A percentile compares a stretch with the other conserved stretches of the same genome.
These are phyloP conservation scores for Ferdinandea cuprea DNA, from an alignment of 2,888 invertebrate genomes.

Conservation along the genomic window DNA sequence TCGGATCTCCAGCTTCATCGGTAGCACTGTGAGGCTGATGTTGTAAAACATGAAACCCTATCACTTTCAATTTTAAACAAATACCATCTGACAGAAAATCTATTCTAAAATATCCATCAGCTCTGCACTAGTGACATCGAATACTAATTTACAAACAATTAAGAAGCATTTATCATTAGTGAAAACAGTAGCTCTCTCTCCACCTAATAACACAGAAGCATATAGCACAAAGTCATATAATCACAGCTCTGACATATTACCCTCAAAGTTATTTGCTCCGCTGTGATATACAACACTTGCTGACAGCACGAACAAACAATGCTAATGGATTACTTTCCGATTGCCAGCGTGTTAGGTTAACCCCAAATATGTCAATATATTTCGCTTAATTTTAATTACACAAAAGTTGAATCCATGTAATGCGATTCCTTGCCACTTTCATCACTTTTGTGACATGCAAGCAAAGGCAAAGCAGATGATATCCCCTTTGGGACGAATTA, in stretches of 20 bases:
- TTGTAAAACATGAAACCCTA: too few species aligned
- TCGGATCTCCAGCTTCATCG: too few species aligned
- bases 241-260: background rate
- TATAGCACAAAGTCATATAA: background rate
- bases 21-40: too few species aligned
- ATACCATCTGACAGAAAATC: too few species aligned
- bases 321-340: constrained; percentile 60
- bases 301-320: constrained; percentile 31
- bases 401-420: constrained; percentile 17
- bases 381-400: constrained; percentile 43
- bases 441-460: too few species aligned
- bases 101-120: constrained; percentile 15
- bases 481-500: constrained; percentile 21
- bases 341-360: constrained; percentile 20
- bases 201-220: background rate
- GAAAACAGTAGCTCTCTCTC: background rate
- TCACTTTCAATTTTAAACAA: too few species aligned
- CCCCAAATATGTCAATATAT: constrained; percentile 35
- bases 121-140: constrained; percentile 23
- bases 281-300: constrained; percentile 26
- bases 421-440: background rate
- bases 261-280: constrained; percentile 9
- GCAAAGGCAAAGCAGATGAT: too few species aligned
- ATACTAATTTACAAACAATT: constrained; percentile 44
- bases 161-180: constrained; percentile 25